Base-by-base conservation (phyloP, 2,113 vertebrate genomes). In the Neomonachus schauinslandi region DNA sequence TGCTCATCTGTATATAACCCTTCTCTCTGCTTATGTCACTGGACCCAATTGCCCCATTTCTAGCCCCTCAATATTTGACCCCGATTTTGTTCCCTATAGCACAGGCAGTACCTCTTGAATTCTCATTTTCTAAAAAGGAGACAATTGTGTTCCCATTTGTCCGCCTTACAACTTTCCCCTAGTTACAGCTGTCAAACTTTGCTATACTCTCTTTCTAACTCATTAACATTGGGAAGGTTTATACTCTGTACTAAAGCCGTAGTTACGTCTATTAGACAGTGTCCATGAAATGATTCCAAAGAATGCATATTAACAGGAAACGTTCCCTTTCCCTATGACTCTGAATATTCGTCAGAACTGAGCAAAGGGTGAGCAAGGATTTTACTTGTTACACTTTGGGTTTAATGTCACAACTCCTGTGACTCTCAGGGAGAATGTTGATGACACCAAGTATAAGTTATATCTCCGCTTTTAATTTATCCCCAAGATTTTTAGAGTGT, bases 111-210 rank as follows among this genome's bases (percentile, higher is more conserved):
- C 3, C 8, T 51, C 61, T 77, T 49, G 6, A 84, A 31, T 72
- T 91, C 55, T 82, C 14, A 13, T 59, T 84, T 88, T 95, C 21
- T 61, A 63, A 46, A 90, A 97, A 79, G 6, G 10, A 72, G 8
- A 53, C 26, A 33, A 53, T 36, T 76, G 4, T 16, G 0, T 65
- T 93, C 39, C n/a, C 12, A 7, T 46, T 2, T 49, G 26, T 53
- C 0, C 63, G 22, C 6, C 28, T 31, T 2, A 83, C 36, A 36
- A 15, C 6, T 16, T 39, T 79, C 15, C 15, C 57, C n/a, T n/a
- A 80, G 61, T 74, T 84, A 14, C 1, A 67, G 21, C 67, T 87
- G 19, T 80, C 55, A 21, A 14, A 28, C 24, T 65, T 14, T 67
- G 2, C 3, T 61, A 18, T 61, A 12, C 4, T 67, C n/a, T 89